Evolutionary conservation across 2,797 vertebrate species (phyloP).

Genomic region (Acanthurus tractus): DNA sequence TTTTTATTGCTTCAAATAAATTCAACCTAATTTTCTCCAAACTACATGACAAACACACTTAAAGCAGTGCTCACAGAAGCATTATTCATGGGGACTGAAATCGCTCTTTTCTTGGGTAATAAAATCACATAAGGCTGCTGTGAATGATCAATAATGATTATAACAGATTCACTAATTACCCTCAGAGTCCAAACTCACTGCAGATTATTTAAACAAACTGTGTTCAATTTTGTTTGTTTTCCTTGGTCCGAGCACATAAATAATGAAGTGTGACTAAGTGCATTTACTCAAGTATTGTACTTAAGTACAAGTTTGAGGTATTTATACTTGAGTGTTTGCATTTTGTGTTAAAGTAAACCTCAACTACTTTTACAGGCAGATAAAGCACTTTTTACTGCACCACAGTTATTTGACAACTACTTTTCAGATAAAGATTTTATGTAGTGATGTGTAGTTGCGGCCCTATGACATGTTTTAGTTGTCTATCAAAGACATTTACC

Average conservation of each 20-base stretch:
- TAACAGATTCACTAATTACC: slow-evolving; percentile 51
- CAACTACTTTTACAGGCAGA: no score
- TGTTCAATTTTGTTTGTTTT: slow-evolving; percentile 12
- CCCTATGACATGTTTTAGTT: not conserved
- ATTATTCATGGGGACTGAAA: slow-evolving; percentile 51
- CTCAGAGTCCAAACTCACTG: slow-evolving; percentile 39
- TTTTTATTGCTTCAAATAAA: slow-evolving; percentile 86
- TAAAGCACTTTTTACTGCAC: not conserved
- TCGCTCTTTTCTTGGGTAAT: slow-evolving; percentile 46
- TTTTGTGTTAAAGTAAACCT: not conserved
- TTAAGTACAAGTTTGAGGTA: not conserved
- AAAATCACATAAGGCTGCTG: slow-evolving; percentile 39
- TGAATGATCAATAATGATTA: slow-evolving; percentile 51
- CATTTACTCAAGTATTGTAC: not conserved
- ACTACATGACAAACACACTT: slow-evolving; percentile 81
- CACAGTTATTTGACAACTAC: not conserved
- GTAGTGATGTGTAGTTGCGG: not conserved
- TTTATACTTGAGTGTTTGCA: not conserved
- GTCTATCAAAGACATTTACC: not conserved
- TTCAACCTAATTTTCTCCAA: slow-evolving; percentile 77
- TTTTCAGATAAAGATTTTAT: not conserved
- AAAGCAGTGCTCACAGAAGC: slow-evolving; percentile 38
- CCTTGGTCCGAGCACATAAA: not conserved
- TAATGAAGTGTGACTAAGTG: not conserved
- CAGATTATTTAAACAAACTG: slow-evolving; percentile 30